Evolutionary conservation across 1,140 invertebrate species (phyloP), one percentile per base, ranked within the genome.

Genomic region (Monomorium pharaonis): DNA sequence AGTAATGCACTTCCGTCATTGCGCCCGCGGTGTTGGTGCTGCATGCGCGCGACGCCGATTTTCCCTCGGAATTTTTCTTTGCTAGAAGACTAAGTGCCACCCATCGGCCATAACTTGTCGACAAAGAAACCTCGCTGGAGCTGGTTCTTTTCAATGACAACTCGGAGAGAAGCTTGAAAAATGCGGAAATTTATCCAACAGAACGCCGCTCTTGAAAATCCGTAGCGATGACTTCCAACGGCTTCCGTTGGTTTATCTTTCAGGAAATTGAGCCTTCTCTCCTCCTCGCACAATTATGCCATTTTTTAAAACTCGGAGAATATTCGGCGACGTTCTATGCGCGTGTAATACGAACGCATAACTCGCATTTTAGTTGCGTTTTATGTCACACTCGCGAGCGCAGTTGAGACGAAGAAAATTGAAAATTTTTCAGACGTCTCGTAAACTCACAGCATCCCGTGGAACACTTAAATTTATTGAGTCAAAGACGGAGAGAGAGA

Each of bases 91-190:
- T 72, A 72, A 83, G 78, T 58, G 54, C 51, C 67, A 67, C 65
- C 67, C 67, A 83, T 83, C 78, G 78, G 51, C 65, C 67, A 60
- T 83, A 72, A 72, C 78, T 81, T 81, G 78, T 58, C 78, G 78
- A 30, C 67, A 58, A 72, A 72, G 78, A 83, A 74, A 58, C 78
- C 67, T 58, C 51, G 24, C 65, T n/a, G 33, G 67, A 72, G 65
- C 49, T 49, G 51, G 51, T 83, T 83, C 78, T 74, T 83, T 83
- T 83, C 78, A 83, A 83, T 83, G 78, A 83, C 60, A 72, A 72
- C 65, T 83, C 67, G 51, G 9, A 6, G 51, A 58, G 78, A 72
- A 74, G 42, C 51, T 67, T 42, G 65, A 70, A 42, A 70, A 56
- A 56, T 37, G 78, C 21, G 54, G 78, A 81, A 81, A 81, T 81